Conservation (phyloP, 2,113 vertebrate genomes). For the Forbesichthys papilliferus region DNA sequence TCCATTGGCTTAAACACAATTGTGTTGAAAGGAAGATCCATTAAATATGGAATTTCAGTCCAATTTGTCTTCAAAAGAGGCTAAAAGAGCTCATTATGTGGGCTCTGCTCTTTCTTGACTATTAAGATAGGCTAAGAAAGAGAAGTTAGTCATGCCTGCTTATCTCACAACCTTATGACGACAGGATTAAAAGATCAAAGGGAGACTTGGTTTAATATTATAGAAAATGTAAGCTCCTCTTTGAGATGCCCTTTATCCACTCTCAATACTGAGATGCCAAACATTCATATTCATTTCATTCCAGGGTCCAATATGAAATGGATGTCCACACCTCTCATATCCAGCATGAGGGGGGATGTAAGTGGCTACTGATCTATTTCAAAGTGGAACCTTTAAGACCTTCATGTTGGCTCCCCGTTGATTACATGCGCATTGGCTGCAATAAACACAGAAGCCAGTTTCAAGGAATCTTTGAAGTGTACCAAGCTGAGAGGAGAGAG, state of each 20-base stretch:
- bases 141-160: constrained; percentile 91
- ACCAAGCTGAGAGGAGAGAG: constrained; percentile 42
- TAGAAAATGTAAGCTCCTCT: constrained; percentile 86
- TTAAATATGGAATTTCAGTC: constrained; percentile 80
- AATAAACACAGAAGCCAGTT: constrained; percentile 61
- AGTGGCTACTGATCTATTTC: constrained; percentile 64
- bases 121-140: constrained; percentile 86
- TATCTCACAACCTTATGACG: constrained; percentile 97
- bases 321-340: constrained; percentile 65
- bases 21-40: constrained; percentile 71
- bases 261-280: constrained; percentile 64
- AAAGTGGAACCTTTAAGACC: constrained; percentile 65
- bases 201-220: constrained; percentile 88
- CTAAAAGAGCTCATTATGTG: constrained; percentile 84
- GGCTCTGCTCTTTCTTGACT: constrained; percentile 82
- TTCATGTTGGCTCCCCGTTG: constrained; percentile 58
- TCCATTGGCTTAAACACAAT: constrained; percentile 54
- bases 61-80: constrained; percentile 82
- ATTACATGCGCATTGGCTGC: constrained; percentile 58
- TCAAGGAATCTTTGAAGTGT: constrained; percentile 62
- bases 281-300: constrained; percentile 73
- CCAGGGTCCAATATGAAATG: constrained; percentile 63
- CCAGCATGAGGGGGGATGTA: constrained; percentile 40
- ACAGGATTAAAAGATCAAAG: constrained; percentile 99
- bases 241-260: constrained; percentile 77